Evolutionary conservation across 2,113 vertebrate genomes (phyloP), one percentile per base, ranked within the genome.

Genomic region (Nyctibius bracteatus): DNA sequence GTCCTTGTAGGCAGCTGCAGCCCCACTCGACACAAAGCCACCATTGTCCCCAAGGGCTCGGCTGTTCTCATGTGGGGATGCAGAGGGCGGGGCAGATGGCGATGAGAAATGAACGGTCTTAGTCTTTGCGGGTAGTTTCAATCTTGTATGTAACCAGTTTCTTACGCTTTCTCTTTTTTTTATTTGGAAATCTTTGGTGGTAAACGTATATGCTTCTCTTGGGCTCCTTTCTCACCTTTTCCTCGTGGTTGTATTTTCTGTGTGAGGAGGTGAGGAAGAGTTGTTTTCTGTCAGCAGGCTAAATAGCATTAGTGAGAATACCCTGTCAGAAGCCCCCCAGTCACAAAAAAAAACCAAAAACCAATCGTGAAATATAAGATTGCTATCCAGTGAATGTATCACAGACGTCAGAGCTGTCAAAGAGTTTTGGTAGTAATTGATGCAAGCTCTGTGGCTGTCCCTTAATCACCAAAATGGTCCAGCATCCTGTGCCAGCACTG

Each of bases 61-160:
- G 57, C 47, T 92, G 70, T 59, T 92, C 91, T 92, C 4, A 0
- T 91, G 81, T 85, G 70, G 93, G 90, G 85, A 92, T 6, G 1
- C 87, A 92, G 90, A 3, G 0, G 88, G 88, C 86, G 72, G 44
- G 77, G 83, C 61, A 87, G 91, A 62, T 39, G 55, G 61, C 41
- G 13, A 78, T 59, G 67, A 81, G 79, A 88, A 90, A 95, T 96
- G 91, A 97, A 94, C 91, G 62, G 61, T 54, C 52, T 65, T 81
- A 92, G 86, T 96, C 93, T 95, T 86, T 72, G 52, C 0, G n/a
- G 18, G 30, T 68, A 84, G n/a, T 81, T 92, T 90, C 68, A 67
- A 61, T 61, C 31, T 92, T 24, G 6, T 63, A 41, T 83, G 11
- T 75, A 46, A 85, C 86, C 73, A 43, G 71, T 57, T 79, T 86